Evolutionary conservation across 2,797 vertebrate genomes (phyloP).

Genomic region (Sebastes variabilis): DNA sequence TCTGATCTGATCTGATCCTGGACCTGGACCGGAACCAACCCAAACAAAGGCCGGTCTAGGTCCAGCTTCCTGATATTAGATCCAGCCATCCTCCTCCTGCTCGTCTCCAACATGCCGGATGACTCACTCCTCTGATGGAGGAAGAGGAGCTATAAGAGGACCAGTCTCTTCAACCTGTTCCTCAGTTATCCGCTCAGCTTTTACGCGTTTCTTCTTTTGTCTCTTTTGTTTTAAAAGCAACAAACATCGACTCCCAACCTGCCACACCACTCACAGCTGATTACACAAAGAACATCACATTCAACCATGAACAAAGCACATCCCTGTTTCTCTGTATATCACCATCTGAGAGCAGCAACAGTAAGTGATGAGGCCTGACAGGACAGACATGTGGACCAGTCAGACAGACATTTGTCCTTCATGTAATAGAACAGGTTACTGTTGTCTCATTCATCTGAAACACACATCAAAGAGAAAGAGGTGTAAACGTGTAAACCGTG

Average conservation of each 20-base stretch:
- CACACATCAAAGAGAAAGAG: background rate
- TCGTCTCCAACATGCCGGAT: constrained; percentile 47
- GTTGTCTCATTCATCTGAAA: background rate
- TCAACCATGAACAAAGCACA: background rate
- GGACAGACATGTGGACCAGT: constrained; percentile 31
- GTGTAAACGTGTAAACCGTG: background rate
- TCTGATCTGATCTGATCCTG: constrained; percentile 9
- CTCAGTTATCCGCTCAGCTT: background rate
- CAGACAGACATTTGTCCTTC: constrained; percentile 50
- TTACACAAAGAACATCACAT: background rate
- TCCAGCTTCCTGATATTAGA: background rate
- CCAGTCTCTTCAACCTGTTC: background rate
- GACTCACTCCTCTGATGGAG: constrained; percentile 56
- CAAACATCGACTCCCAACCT: background rate
- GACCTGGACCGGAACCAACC: background rate
- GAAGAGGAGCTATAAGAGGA: constrained; percentile 26
- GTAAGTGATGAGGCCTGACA: constrained; percentile 62
- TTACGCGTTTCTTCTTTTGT: constrained; percentile 17
- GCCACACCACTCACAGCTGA: background rate
- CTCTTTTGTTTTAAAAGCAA: constrained; percentile 15
- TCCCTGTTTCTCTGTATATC: background rate
- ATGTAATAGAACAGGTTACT: constrained; percentile 6
- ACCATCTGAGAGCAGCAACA: constrained; percentile 54
- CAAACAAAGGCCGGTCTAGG: constrained; percentile 40
- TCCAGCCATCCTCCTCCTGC: constrained; percentile 13